A percentile compares a stretch with the other conserved stretches of the same genome.
Evolutionary conservation across 2,797 vertebrate species (phyloP).

Genomic region (Vipera latastei): DNA sequence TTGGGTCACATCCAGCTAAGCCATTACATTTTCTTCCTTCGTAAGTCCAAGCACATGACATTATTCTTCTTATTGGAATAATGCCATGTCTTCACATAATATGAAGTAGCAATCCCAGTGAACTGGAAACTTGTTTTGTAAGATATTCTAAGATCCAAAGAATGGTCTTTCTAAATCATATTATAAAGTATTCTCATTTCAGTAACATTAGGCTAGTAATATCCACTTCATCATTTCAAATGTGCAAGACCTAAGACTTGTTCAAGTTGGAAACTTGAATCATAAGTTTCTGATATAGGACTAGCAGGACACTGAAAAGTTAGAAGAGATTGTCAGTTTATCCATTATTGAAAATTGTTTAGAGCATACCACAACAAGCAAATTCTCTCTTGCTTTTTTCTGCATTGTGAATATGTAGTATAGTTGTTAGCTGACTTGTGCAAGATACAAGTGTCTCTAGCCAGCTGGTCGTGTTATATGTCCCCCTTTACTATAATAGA

Average conservation of each 20-base stretch:
- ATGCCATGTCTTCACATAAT: not conserved
- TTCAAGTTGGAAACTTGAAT: not conserved
- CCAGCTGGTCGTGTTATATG: too few relatives aligned
- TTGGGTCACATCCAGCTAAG: constrained; percentile 10
- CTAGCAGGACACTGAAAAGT: not conserved
- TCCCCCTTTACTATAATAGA: not conserved
- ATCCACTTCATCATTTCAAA: not conserved
- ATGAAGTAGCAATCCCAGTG: not conserved
- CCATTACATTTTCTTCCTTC: constrained; percentile 5
- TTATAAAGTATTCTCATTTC: not conserved
- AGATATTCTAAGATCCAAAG: not conserved
- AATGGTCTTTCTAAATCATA: not conserved
- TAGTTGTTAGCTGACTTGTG: not conserved
- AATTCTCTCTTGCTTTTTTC: not conserved
- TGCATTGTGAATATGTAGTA: not conserved
- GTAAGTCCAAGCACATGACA: not conserved
- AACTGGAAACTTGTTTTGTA: not conserved
- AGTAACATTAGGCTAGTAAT: not conserved
- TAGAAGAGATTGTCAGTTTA: not conserved
- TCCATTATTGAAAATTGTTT: not conserved
- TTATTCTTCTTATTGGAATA: not conserved
- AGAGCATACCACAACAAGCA: not conserved
- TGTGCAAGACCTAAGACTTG: not conserved
- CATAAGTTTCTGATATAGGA: not conserved
- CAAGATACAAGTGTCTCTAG: too few relatives aligned